Evolutionary conservation across 2,797 vertebrate species (phyloP).

Genomic region (Channallabes apus): DNA sequence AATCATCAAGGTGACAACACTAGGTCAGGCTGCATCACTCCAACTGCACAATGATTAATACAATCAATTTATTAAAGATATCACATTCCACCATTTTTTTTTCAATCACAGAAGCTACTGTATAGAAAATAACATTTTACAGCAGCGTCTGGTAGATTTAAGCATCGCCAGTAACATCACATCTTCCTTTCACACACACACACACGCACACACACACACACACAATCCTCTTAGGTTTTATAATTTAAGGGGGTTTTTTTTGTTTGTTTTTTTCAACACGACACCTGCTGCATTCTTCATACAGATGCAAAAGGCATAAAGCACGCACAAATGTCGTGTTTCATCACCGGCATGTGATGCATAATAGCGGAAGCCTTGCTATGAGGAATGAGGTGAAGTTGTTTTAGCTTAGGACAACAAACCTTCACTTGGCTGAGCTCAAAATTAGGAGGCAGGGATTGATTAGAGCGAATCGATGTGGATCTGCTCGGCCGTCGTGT

Average conservation of each 20-base stretch:
- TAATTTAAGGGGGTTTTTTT: neutral
- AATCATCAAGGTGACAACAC: neutral
- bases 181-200: neutral
- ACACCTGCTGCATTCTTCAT: neutral
- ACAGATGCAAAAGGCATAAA: neutral
- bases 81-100: neutral
- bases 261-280: no score
- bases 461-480: conserved; percentile 65
- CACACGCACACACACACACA: neutral
- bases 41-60: neutral
- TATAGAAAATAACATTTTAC: neutral
- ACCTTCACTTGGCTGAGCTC: conserved; percentile 36
- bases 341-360: neutral
- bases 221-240: neutral
- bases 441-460: conserved; percentile 48
- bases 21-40: no score
- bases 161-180: neutral
- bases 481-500: conserved; percentile 47
- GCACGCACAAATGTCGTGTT: neutral
- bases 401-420: conserved; percentile 23
- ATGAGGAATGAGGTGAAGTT: neutral
- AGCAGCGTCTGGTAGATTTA: neutral
- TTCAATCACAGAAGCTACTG: no score
- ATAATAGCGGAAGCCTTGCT: neutral
- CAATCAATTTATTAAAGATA: neutral